These are phyloP conservation scores for Petaurus breviceps DNA, from an alignment of 2,113 vertebrate genomes.

Conservation along the genomic window DNA sequence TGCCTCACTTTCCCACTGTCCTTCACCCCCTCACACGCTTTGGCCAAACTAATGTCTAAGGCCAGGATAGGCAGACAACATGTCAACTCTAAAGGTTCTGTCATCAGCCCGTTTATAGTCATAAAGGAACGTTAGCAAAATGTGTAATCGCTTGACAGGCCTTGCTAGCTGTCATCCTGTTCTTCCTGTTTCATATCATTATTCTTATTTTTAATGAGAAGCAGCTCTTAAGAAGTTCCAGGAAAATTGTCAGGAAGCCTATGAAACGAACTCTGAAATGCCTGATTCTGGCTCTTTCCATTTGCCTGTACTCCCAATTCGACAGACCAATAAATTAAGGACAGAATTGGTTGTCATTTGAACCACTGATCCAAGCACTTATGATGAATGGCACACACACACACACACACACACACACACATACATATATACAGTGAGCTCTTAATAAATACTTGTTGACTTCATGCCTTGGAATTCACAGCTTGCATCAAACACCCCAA, in stretches of 20 bases:
- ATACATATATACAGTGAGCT: background rate
- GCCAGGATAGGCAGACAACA: background rate
- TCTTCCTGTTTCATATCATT: background rate
- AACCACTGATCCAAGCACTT: background rate
- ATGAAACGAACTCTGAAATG: background rate
- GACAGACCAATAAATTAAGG: background rate
- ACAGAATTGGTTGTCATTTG: background rate
- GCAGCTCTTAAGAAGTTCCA: background rate
- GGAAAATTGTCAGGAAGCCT: background rate
- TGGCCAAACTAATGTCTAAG: background rate
- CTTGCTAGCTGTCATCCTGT: background rate
- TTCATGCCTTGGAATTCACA: background rate
- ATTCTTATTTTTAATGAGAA: background rate
- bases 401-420: too few species aligned
- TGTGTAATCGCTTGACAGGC: background rate
- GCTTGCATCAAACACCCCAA: background rate
- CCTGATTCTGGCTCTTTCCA: background rate
- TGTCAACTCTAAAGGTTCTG: background rate
- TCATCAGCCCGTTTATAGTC: background rate
- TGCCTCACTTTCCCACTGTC: background rate
- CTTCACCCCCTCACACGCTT: background rate
- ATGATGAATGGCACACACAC: background rate
- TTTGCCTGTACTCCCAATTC: background rate
- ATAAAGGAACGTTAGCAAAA: background rate
- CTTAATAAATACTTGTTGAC: background rate